Evolutionary conservation across 2,113 vertebrate species (phyloP).

Genomic region (Meriones unguiculatus): DNA sequence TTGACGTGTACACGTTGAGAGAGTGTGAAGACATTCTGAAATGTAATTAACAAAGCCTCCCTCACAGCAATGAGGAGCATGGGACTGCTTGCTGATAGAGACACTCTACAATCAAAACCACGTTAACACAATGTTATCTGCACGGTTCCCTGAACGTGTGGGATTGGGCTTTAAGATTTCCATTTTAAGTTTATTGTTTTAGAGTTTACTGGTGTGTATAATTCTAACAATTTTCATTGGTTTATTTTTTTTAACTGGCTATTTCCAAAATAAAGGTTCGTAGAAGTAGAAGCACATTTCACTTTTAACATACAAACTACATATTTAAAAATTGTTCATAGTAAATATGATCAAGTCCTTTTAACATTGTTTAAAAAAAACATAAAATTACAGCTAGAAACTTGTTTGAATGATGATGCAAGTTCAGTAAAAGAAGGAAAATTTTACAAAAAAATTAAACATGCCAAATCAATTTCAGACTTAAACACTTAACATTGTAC

Average conservation of each 20-base stretch:
- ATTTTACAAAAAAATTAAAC: slow-evolving; percentile 10
- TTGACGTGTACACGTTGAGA: rapidly evolving
- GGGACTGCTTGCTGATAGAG: not conserved
- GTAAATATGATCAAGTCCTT: slow-evolving; percentile 2
- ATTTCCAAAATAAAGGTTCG: not conserved
- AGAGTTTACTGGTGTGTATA: not conserved
- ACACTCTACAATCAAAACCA: not conserved
- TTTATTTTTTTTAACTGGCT: not conserved
- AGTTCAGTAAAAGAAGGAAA: slow-evolving; percentile 25
- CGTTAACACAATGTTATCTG: not conserved
- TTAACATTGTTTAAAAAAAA: not conserved
- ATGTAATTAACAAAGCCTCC: not conserved
- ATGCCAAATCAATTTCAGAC: slow-evolving; percentile 2
- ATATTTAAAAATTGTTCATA: not conserved
- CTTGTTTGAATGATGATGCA: not conserved
- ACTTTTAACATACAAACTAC: slow-evolving; percentile 13
- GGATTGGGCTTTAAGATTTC: slow-evolving; percentile 34
- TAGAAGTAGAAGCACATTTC: not conserved
- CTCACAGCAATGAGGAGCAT: not conserved
- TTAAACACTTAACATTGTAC: slow-evolving; percentile 14
- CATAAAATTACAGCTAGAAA: not conserved
- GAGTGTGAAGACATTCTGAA: not conserved
- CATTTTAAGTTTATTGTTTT: not conserved
- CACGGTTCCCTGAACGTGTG: not conserved
- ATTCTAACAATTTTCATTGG: not conserved